phyloP scores from a whole-genome alignment of 1,140 invertebrate species.

The Episyrphus balteatus region DNA sequence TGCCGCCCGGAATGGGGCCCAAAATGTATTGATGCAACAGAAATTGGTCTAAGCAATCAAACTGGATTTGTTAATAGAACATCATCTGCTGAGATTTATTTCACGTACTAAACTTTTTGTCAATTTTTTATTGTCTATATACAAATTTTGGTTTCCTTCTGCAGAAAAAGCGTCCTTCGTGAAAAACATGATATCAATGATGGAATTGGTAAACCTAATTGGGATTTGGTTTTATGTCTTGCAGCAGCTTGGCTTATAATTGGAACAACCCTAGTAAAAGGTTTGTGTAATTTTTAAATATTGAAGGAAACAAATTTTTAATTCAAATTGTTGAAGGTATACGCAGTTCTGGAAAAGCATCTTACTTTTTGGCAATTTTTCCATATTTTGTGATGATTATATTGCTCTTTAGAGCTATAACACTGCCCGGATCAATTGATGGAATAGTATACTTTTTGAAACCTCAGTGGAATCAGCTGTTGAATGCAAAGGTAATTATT shows the following conservation, averaged over 20 bases:
- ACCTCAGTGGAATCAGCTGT: slow-evolving; percentile 55
- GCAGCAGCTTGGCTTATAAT: slow-evolving; percentile 59
- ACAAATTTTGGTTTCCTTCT: background rate
- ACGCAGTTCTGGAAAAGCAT: slow-evolving; percentile 49
- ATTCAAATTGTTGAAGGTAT: slow-evolving; percentile 39
- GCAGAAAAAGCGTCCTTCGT: slow-evolving; percentile 44
- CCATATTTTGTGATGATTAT: slow-evolving; percentile 61
- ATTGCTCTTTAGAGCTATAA: slow-evolving; percentile 53
- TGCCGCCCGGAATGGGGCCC: slow-evolving; percentile 49
- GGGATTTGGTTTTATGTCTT: slow-evolving; percentile 55
- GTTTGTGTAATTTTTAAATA: slow-evolving; percentile 3
- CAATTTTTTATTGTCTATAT: background rate
- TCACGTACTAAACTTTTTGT: slow-evolving; percentile 26
- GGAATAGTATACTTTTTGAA: slow-evolving; percentile 68
- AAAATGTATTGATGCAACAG: slow-evolving; percentile 34
- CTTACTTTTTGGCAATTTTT: slow-evolving; percentile 63
- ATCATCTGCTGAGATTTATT: slow-evolving; percentile 39
- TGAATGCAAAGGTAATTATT: slow-evolving; percentile 55
- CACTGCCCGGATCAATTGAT: slow-evolving; percentile 58
- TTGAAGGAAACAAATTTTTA: background rate
- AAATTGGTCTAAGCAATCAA: background rate
- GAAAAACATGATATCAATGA: slow-evolving; percentile 47
- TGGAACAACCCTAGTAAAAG: slow-evolving; percentile 50
- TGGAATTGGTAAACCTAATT: slow-evolving; percentile 50
- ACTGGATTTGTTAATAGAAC: slow-evolving; percentile 7